These are phyloP conservation scores for Eurois occulta DNA, from an alignment of 2,888 invertebrate genomes.

Conservation along the genomic window DNA sequence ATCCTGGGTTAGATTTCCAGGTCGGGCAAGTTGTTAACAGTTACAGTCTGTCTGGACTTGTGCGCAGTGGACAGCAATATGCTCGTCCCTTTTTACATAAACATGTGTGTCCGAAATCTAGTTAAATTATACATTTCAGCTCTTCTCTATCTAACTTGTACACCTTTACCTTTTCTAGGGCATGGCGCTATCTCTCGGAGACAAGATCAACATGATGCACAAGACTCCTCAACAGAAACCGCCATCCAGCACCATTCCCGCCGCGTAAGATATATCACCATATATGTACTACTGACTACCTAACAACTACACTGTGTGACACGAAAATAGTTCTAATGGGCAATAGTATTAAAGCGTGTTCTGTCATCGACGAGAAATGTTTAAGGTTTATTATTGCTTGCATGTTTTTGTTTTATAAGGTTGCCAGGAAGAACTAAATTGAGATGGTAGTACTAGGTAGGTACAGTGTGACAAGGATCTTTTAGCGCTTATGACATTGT, in stretches of 20 bases:
- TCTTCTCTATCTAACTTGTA: neutral
- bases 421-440: neutral
- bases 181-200: constrained; percentile 99
- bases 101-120: neutral
- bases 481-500: neutral
- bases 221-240: constrained; percentile 91
- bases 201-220: constrained; percentile 98
- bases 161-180: constrained; percentile 91
- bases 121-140: neutral
- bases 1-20: neutral
- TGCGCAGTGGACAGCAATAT: neutral
- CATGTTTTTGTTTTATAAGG: constrained; percentile 16
- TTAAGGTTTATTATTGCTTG: constrained; percentile 30
- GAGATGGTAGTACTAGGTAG: neutral
- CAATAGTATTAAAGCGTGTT: constrained; percentile 20
- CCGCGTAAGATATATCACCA: constrained; percentile 74
- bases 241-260: constrained; percentile 72
- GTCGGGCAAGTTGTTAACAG: neutral
- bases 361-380: neutral
- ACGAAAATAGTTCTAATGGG: constrained; percentile 41
- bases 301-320: constrained; percentile 60
- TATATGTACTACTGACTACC: constrained; percentile 45
- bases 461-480: neutral
- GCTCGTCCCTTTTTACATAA: neutral
- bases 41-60: neutral